Percentiles rank a stretch among this genome's conserved stretches.
Conservation (phyloP, 2,113 vertebrate species). For the Labeo rohita region DNA sequence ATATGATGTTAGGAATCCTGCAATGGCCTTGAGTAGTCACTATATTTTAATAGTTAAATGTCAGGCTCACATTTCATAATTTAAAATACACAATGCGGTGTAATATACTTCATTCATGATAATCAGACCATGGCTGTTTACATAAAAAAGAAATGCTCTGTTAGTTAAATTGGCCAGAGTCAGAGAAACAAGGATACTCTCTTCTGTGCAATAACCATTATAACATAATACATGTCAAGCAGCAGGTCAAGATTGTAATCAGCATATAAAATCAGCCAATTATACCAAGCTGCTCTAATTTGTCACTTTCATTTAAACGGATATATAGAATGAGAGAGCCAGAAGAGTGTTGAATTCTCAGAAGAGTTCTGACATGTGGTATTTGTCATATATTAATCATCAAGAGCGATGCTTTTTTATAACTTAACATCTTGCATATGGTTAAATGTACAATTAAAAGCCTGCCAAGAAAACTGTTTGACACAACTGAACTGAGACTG, state of each 20-base stretch:
- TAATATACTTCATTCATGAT: background rate
- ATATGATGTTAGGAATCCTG: background rate
- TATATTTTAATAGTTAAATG: background rate
- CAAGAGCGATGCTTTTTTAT: background rate
- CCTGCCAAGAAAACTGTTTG: background rate
- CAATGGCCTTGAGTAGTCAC: background rate
- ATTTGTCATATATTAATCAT: conserved; percentile 7
- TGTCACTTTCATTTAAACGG: background rate
- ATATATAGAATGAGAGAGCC: background rate
- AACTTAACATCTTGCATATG: background rate
- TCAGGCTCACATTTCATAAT: background rate
- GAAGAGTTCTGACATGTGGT: background rate
- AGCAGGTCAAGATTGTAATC: conserved; percentile 7
- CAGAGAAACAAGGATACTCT: background rate
- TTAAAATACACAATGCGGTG: background rate
- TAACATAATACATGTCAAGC: conserved; percentile 13
- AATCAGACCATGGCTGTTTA: background rate
- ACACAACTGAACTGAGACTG: background rate
- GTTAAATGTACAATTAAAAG: background rate
- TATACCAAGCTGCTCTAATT: conserved; percentile 10
- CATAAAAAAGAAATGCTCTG: background rate
- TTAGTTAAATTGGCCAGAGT: background rate
- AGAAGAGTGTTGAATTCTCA: background rate
- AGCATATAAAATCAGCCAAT: background rate
- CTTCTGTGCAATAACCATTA: background rate